Percentiles rank a stretch among this genome's conserved stretches.
Conservation (phyloP, 2,797 vertebrate species). For the Aplochiton taeniatus region DNA sequence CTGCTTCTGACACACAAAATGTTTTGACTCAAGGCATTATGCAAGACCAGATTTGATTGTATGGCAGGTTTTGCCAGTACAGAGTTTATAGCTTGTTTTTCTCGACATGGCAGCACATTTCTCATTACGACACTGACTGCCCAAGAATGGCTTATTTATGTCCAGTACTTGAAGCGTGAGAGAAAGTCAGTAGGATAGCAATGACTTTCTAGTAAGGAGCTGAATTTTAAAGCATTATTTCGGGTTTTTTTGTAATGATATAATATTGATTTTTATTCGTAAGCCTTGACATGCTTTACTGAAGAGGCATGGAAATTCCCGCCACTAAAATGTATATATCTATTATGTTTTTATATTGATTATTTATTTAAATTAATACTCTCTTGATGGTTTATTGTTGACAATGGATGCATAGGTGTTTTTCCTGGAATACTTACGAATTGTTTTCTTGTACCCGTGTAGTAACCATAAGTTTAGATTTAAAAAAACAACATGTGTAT, state of each 20-base stretch:
- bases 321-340: constrained; percentile 54
- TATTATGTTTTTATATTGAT: constrained; percentile 56
- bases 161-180: constrained; percentile 22
- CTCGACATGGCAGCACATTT: neutral
- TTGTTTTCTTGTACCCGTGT: no score
- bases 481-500: no score
- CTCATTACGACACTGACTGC: no score
- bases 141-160: constrained; percentile 8
- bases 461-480: no score
- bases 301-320: constrained; percentile 24
- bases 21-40: constrained; percentile 37
- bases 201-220: constrained; percentile 3
- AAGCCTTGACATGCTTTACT: constrained; percentile 20
- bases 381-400: constrained; percentile 1
- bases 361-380: constrained; percentile 63
- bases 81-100: constrained; percentile 16
- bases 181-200: constrained; percentile 5
- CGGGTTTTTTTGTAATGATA: neutral
- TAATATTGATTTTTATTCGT: neutral
- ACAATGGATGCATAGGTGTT: neutral
- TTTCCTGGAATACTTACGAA: no score
- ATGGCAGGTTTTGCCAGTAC: constrained; percentile 39
- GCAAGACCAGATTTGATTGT: constrained; percentile 61
- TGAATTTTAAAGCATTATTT: neutral
- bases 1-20: constrained; percentile 23